Conservation (phyloP, 1,140 invertebrate genomes). For the Nebria ingens region DNA sequence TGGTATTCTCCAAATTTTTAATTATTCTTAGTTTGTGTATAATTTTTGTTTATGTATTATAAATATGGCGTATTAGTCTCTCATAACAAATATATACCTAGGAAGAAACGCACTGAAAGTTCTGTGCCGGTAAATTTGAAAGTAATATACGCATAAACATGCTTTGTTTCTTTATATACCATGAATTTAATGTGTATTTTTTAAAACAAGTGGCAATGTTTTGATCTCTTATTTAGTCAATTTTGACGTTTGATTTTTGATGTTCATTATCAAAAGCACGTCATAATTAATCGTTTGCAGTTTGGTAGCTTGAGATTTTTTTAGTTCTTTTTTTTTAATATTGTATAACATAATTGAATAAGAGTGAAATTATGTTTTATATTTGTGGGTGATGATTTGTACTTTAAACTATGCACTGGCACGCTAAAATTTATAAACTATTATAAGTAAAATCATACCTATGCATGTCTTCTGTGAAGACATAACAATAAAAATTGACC, state of each 20-base stretch:
- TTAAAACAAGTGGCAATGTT: constrained; percentile 59
- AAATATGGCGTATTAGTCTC: too few species aligned
- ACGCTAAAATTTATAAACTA: constrained; percentile 17
- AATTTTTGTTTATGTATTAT: too few species aligned
- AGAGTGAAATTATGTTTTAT: constrained; percentile 41
- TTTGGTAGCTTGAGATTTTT: constrained; percentile 33
- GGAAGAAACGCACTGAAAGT: too few species aligned
- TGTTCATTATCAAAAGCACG: constrained; percentile 31
- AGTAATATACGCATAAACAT: too few species aligned
- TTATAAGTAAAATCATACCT: constrained; percentile 42
- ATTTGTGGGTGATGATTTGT: constrained; percentile 32
- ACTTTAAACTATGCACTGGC: constrained; percentile 34
- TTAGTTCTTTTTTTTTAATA: constrained; percentile 40
- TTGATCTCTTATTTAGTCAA: constrained; percentile 62
- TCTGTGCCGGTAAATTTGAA: too few species aligned
- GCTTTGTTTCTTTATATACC: too few species aligned
- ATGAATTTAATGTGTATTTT: constrained; percentile 31
- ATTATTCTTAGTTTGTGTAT: too few species aligned
- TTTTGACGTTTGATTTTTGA: constrained; percentile 32
- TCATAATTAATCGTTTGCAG: constrained; percentile 15
- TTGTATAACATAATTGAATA: constrained; percentile 40
- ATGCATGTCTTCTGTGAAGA: constrained; percentile 52
- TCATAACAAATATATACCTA: too few species aligned
- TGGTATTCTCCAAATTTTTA: too few species aligned
- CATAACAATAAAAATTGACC: constrained; percentile 24